Conservation (phyloP, 2,888 invertebrate genomes). For the Harpalus rubripes region DNA sequence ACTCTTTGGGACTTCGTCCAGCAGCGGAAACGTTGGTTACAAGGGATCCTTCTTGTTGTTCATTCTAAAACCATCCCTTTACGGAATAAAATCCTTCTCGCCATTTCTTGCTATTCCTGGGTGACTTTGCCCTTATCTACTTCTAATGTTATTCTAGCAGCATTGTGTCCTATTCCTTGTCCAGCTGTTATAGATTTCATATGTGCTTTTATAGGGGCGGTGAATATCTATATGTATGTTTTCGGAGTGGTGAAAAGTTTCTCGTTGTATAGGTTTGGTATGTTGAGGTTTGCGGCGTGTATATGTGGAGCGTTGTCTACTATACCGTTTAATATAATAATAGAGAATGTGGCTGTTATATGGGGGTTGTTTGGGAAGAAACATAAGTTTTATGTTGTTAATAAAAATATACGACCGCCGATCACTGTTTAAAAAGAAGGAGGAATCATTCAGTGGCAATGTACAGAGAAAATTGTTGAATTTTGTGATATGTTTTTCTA, state of each 20-base stretch:
- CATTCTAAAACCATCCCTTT: conserved; percentile 91
- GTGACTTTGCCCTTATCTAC: conserved; percentile 95
- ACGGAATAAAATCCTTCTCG: conserved; percentile 88
- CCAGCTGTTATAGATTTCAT: conserved; percentile 90
- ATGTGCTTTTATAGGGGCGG: conserved; percentile 94
- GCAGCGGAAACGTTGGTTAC: conserved; percentile 97
- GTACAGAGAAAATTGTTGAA: too few species aligned
- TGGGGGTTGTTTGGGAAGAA: conserved; percentile 97
- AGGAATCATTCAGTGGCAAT: not conserved
- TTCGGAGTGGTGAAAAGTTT: conserved; percentile 99
- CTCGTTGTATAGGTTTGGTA: conserved; percentile 91
- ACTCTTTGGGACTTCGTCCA: conserved; percentile 96
- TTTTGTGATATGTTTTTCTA: too few species aligned
- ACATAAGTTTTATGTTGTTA: conserved; percentile 97
- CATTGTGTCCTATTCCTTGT: conserved; percentile 92
- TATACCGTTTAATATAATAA: conserved; percentile 95
- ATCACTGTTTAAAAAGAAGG: conserved; percentile 80
- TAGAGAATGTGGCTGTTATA: conserved; percentile 96
- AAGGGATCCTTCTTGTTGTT: conserved; percentile 93
- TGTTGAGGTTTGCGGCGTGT: conserved; percentile 87
- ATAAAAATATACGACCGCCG: conserved; percentile 90
- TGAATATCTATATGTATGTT: conserved; percentile 98
- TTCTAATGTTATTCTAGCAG: conserved; percentile 92
- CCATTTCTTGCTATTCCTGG: conserved; percentile 96
- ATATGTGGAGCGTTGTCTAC: conserved; percentile 92